Evolutionary conservation across 2,113 vertebrate genomes (phyloP).

Genomic region (Ophiodon elongatus): DNA sequence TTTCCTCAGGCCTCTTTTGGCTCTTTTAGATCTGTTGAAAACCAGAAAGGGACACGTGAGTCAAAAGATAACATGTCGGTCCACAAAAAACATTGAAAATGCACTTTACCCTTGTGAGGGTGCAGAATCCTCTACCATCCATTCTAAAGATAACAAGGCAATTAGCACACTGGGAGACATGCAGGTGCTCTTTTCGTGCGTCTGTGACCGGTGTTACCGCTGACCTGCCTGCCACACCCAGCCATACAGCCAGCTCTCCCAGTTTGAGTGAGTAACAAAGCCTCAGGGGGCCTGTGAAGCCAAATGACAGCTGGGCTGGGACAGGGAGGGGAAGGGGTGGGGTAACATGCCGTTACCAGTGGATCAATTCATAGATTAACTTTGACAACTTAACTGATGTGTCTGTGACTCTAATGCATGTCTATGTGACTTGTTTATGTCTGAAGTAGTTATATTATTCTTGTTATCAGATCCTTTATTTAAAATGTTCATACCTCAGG

Average conservation of each 20-base stretch:
- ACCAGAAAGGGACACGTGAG: neutral
- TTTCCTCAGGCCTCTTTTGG: constrained; percentile 83
- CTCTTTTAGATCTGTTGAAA: constrained; percentile 78
- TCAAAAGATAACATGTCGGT: constrained; percentile 5
- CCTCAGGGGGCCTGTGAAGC: neutral
- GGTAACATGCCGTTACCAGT: neutral
- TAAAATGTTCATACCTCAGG: neutral
- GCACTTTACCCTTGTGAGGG: neutral
- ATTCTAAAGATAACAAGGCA: constrained; percentile 12
- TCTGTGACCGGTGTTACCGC: neutral
- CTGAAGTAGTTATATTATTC: neutral
- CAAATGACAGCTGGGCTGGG: neutral
- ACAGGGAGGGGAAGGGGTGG: neutral
- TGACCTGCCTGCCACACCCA: constrained; percentile 32
- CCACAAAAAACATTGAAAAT: neutral
- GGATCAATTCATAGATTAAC: neutral
- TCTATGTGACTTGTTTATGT: neutral
- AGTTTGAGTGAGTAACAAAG: constrained; percentile 3
- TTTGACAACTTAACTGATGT: neutral
- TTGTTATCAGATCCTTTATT: neutral
- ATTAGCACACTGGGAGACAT: neutral
- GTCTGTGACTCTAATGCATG: neutral
- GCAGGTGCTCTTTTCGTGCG: neutral
- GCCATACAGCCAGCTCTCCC: neutral
- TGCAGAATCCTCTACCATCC: neutral